Evolutionary conservation across 1,140 invertebrate species (phyloP).

Genomic region (Acromyrmex charruanus): DNA sequence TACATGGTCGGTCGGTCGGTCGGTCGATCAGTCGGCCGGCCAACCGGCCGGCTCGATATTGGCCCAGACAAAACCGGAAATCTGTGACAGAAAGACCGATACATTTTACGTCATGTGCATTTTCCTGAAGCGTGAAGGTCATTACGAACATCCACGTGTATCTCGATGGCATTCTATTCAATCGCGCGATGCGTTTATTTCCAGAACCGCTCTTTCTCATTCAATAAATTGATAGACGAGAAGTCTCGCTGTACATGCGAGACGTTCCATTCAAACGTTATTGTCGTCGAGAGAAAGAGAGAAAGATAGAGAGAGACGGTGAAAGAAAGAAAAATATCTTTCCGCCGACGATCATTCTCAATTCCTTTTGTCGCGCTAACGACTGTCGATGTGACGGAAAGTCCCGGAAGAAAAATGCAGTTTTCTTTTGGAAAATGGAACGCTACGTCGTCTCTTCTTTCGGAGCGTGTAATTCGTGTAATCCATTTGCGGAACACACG

Average conservation of each 20-base stretch:
- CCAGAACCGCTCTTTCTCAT: slow-evolving; percentile 36
- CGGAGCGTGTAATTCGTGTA: slow-evolving; percentile 35
- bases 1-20: slow-evolving; percentile 8
- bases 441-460: background rate
- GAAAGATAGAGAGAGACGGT: background rate
- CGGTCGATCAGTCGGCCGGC: background rate
- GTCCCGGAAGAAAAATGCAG: slow-evolving; percentile 6
- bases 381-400: background rate
- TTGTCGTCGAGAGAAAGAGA: background rate
- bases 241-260: background rate
- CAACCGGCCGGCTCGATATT: slow-evolving; percentile 55
- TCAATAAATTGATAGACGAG: slow-evolving; percentile 46
- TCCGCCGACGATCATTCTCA: background rate
- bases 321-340: slow-evolving; percentile 37
- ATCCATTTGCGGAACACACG: slow-evolving; percentile 45
- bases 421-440: slow-evolving; percentile 2
- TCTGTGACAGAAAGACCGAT: slow-evolving; percentile 69
- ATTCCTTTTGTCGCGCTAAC: slow-evolving; percentile 4
- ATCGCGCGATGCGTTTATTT: slow-evolving; percentile 41
- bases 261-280: slow-evolving; percentile 14
- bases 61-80: slow-evolving; percentile 57
- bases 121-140: slow-evolving; percentile 60
- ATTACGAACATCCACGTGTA: slow-evolving; percentile 60
- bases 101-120: slow-evolving; percentile 41
- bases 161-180: slow-evolving; percentile 50